These are phyloP conservation scores for Naja naja DNA, from an alignment of 2,113 vertebrate species.

Conservation along the genomic window DNA sequence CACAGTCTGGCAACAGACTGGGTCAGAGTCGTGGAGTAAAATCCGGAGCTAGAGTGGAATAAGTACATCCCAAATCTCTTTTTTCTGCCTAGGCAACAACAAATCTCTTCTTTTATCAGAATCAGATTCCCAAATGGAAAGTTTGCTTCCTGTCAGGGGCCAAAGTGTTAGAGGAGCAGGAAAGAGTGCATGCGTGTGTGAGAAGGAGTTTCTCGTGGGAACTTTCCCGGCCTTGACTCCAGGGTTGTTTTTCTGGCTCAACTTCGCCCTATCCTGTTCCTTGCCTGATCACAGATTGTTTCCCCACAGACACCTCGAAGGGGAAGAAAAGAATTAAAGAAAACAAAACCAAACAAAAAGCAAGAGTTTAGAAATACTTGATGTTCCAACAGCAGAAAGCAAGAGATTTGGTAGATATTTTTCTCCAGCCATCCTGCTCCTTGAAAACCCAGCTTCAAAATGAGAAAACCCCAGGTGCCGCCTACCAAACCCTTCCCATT, in stretches of 20 bases:
- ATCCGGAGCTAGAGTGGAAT: background rate
- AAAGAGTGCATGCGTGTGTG: background rate
- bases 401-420: background rate
- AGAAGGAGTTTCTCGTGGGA: slow-evolving; percentile 25
- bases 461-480: background rate
- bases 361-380: background rate
- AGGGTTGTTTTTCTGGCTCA: background rate
- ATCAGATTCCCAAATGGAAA: slow-evolving; percentile 15
- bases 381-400: background rate
- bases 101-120: background rate
- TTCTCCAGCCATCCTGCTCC: background rate
- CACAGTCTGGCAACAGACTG: background rate
- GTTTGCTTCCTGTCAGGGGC: slow-evolving; percentile 16
- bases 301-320: background rate
- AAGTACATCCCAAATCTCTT: background rate
- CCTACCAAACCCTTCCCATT: background rate
- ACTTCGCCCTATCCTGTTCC: background rate
- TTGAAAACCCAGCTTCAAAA: background rate
- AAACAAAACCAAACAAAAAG: background rate
- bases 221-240: slow-evolving; percentile 15
- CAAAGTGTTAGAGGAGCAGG: slow-evolving; percentile 21
- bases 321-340: background rate
- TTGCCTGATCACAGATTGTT: background rate
- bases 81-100: background rate
- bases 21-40: background rate